These are phyloP conservation scores for Morelia viridis DNA, from an alignment of 2,797 vertebrate genomes.

Conservation along the genomic window DNA sequence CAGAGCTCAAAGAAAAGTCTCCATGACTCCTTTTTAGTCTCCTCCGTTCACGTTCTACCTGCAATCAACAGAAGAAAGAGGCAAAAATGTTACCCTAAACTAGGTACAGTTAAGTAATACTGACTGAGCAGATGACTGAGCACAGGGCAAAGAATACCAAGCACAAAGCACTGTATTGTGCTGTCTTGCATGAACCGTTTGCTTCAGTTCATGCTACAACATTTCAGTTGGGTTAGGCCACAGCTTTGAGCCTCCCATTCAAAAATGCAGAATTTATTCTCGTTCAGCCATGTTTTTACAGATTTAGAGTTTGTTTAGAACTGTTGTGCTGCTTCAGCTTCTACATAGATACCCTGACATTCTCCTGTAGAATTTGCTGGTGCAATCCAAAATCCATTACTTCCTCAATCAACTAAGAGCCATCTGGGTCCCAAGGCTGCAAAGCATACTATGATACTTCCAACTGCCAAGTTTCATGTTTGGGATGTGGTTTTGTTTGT, in stretches of 20 bases:
- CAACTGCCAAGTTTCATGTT: no score
- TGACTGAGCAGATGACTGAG: background rate
- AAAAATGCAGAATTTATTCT: background rate
- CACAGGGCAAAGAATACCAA: background rate
- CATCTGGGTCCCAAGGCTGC: no score
- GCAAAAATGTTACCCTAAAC: background rate
- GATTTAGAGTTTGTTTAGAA: background rate
- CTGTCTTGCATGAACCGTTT: background rate
- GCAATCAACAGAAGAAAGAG: background rate
- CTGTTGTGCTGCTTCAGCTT: background rate
- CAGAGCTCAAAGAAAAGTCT: background rate
- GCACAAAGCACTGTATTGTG: background rate
- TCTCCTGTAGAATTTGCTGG: background rate
- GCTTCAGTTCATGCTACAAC: background rate
- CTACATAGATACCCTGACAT: background rate
- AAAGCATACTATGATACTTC: no score
- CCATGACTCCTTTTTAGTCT: constrained; percentile 62
- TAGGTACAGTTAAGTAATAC: background rate
- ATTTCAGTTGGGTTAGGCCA: background rate
- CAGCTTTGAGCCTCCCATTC: background rate
- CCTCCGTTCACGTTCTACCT: constrained; percentile 71
- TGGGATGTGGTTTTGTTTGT: no score
- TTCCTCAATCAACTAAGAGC: background rate
- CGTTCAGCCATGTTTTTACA: background rate
- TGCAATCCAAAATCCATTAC: background rate